These are phyloP conservation scores for Pipistrellus kuhlii DNA, from an alignment of 2,797 vertebrate species.

Conservation along the genomic window DNA sequence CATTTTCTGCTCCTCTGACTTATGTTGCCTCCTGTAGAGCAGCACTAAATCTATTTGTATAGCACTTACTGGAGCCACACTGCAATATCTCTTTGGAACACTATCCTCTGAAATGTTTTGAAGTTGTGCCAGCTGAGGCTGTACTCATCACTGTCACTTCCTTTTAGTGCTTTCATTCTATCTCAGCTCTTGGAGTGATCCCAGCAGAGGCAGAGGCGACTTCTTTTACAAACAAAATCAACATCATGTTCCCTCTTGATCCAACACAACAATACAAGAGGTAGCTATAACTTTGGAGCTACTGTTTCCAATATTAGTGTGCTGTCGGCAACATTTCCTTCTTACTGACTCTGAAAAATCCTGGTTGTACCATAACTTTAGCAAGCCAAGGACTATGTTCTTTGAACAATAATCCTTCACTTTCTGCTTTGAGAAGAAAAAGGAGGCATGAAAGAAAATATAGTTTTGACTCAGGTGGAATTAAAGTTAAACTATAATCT, in stretches of 20 bases:
- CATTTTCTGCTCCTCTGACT: slow-evolving; percentile 58
- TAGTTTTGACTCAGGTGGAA: background rate
- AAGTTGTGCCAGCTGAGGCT: slow-evolving; percentile 73
- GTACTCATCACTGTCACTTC: slow-evolving; percentile 66
- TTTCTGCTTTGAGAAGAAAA: background rate
- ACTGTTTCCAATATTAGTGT: background rate
- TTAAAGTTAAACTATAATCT: background rate
- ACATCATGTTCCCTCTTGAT: slow-evolving; percentile 46
- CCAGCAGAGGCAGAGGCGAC: slow-evolving; percentile 49
- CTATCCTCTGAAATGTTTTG: slow-evolving; percentile 62
- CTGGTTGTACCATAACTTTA: background rate
- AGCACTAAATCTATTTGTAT: slow-evolving; percentile 68
- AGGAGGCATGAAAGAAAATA: background rate
- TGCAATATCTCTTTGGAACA: slow-evolving; percentile 69
- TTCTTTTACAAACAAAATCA: slow-evolving; percentile 68
- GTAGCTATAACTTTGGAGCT: background rate
- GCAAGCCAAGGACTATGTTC: background rate
- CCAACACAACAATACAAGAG: slow-evolving; percentile 44
- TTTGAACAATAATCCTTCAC: background rate
- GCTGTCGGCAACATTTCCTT: background rate
- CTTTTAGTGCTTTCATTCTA: slow-evolving; percentile 67
- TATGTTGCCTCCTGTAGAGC: slow-evolving; percentile 13
- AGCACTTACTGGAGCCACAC: slow-evolving; percentile 42
- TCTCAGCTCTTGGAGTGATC: slow-evolving; percentile 64
- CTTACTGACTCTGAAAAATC: slow-evolving; percentile 1